Evolutionary conservation across 2,797 vertebrate genomes (phyloP), one percentile per base, ranked within the genome.

Genomic region (Gila robusta): DNA sequence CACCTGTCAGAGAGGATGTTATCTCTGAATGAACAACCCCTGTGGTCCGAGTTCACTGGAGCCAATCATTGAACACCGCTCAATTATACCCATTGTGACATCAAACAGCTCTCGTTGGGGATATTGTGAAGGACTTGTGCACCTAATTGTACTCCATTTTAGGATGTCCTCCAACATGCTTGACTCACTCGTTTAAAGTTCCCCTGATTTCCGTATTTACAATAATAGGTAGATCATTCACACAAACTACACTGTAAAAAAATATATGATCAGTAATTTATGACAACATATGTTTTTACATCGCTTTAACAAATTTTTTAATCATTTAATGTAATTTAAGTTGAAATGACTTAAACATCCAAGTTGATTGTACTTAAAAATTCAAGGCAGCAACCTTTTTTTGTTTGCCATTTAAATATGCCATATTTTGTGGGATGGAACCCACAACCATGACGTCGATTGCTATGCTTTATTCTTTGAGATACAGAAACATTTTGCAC

Each of bases 1-100:
- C 86, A 87, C 82, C 82, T 84, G 86, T 87, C 82, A 84, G 82
- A 69, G 32, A 69, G 77, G 79, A 56, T 62, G 82, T 84, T 87
- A 84, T 87, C 86, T 87, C 78, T 77, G 71, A 62, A 84, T 84
- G 72, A 87, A 77, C 71, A 70, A 73, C 70, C 77, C 62, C 77
- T 54, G 82, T 59, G 86, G 82, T 73, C 62, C 28, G 79, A 74
- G 82, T 59, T 80, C 78, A 52, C 70, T 47, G 78, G 82, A 87
- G 86, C 86, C 35, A 66, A 81, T 83, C 86, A 77, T 47, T 39
- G 64, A 74, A 87, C 86, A 77, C 39, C 11, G 28, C 77, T 80
- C 82, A 76, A 81, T 81, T 87, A 87, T 69, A 74, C 78, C 41
- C 28, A 78, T 47, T n/a, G 82, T 81, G 70, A 76, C 77, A 81